Evolutionary conservation across 1,140 invertebrate species (phyloP), one percentile per base, ranked within the genome.

Genomic region (Panagrolaimus sp.): DNA sequence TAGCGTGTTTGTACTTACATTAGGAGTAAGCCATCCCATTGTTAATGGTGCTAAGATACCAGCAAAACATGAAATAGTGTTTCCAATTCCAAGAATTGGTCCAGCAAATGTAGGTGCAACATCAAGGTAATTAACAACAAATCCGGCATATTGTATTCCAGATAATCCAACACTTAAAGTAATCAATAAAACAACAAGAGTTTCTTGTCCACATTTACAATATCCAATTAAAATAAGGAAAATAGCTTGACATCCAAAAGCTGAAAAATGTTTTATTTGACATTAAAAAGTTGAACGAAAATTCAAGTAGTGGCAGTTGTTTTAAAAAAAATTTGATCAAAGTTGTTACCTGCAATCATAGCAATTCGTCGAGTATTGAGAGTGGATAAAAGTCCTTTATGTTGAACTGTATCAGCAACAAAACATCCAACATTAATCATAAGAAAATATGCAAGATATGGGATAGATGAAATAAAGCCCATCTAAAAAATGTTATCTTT

Each of bases 381-480:
- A 25, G 82, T 83, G 2, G 67, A 69, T 8, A 82, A 68, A 27
- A 80, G 45, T 16, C 67, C 63, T 9, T 72, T 68, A 25, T 70
- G 65, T 14, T 84, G 74, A 13, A 87, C 62, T 25, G 72, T 76
- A 70, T 88, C 87, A 43, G 86, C 85, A 7, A 87, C 66, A 27
- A 83, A 76, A 3, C 86, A 87, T n/a, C 83, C 79, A n/a, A 80
- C 70, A 67, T 84, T 83, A 16, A 86, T 84, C n/a, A 85, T 80
- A 43, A 84, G 62, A 8, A 85, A 85, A 81, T 87, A 86, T 11
- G 85, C 81, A 1, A 88, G 84, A 84, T 93, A 95, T 1, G 92
- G 92, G 64, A 94, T 84, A 16, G 91, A 91, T 1, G 91, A 92
- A 63, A 92, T 84, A 13, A 93, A 86, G 20, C 92, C 91, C 82